phyloP scores from a whole-genome alignment of 64 coral and sea anemone species.

The Exaiptasia diaphana region DNA sequence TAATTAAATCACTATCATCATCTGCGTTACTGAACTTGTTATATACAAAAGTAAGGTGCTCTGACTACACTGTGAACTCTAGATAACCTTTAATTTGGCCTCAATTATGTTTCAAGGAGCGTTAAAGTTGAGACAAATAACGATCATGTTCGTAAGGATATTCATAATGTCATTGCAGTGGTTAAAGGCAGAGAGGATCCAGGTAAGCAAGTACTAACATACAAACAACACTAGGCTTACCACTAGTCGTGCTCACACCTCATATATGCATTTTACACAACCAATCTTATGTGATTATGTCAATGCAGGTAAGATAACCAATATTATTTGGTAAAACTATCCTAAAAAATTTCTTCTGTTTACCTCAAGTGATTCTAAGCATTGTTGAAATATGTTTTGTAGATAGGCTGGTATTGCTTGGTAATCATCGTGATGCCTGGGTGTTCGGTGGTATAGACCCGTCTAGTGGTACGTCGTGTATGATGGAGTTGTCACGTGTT shows the following conservation, averaged over 20 bases:
- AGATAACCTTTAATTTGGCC: too few species aligned
- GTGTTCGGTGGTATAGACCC: conserved; percentile 94
- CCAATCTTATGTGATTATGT: too few species aligned
- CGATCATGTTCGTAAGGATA: conserved; percentile 62
- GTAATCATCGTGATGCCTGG: conserved; percentile 97
- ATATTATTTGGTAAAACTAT: not conserved
- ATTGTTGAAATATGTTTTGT: too few species aligned
- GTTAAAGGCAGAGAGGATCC: conserved; percentile 83
- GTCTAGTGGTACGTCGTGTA: conserved; percentile 85
- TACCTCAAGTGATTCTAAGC: too few species aligned
- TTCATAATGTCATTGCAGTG: conserved; percentile 79
- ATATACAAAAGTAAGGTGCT: too few species aligned
- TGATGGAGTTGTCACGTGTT: conserved; percentile 83
- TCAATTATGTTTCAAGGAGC: conserved; percentile 39
- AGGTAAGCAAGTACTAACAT: conserved; percentile 20
- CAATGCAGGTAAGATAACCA: too few species aligned
- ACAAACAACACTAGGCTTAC: not conserved
- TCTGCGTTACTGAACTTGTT: too few species aligned
- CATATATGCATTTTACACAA: too few species aligned
- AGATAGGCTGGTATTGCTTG: conserved; percentile 85
- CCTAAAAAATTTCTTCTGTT: not conserved
- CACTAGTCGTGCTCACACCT: not conserved
- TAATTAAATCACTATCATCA: too few species aligned
- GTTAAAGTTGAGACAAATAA: conserved; percentile 84
- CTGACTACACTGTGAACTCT: too few species aligned